Conservation (phyloP, 2,113 vertebrate species). For the Charina bottae region DNA sequence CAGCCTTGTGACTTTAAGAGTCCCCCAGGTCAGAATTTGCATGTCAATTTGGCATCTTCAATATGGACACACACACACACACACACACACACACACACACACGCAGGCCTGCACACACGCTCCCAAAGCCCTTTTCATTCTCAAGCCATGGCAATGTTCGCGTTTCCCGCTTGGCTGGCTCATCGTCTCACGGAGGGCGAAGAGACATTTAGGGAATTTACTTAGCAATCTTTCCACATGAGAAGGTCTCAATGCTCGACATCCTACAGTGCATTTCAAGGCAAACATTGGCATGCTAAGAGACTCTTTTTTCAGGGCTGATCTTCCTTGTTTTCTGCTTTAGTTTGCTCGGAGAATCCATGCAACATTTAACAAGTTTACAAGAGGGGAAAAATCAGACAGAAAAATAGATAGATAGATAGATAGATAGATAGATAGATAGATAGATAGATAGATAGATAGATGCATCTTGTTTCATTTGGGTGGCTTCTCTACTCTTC, state of each 20-base stretch:
- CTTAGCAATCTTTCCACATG: constrained; percentile 82
- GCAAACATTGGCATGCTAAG: constrained; percentile 54
- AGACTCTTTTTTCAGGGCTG: constrained; percentile 55
- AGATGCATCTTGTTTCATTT: background rate
- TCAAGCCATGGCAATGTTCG: constrained; percentile 73
- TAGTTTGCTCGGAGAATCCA: background rate
- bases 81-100: background rate
- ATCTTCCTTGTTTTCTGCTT: constrained; percentile 33
- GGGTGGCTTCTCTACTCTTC: too few species aligned
- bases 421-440: background rate
- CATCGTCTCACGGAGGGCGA: constrained; percentile 71
- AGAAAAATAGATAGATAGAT: too few species aligned
- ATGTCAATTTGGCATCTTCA: constrained; percentile 62
- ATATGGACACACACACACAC: background rate
- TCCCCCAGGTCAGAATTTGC: constrained; percentile 63
- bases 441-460: too few species aligned
- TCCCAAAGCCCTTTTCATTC: constrained; percentile 18
- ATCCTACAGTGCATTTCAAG: constrained; percentile 65
- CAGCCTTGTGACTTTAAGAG: constrained; percentile 27
- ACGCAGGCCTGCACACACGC: too few species aligned
- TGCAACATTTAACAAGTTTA: constrained; percentile 38
- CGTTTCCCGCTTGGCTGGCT: constrained; percentile 75
- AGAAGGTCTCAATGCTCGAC: constrained; percentile 76
- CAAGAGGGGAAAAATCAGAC: background rate
- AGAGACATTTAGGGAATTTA: constrained; percentile 81